Evolutionary conservation across 2,113 vertebrate genomes (phyloP).

Genomic region (Melanotaenia duboulayi): DNA sequence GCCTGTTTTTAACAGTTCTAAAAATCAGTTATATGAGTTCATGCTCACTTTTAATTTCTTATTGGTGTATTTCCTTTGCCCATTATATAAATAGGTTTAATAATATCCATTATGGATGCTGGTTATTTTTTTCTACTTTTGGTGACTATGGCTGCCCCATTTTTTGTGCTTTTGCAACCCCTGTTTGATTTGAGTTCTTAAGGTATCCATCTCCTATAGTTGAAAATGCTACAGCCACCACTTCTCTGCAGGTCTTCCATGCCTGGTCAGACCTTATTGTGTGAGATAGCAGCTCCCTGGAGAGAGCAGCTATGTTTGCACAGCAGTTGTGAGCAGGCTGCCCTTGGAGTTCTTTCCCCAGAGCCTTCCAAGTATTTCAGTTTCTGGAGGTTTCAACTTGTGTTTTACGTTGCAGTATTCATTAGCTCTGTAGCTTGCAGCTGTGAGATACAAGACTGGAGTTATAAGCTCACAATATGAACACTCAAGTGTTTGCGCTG

Average conservation of each 20-base stretch:
- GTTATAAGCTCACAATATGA: slow-evolving; percentile 31
- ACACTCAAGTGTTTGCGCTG: slow-evolving; percentile 39
- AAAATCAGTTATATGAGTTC: too few relatives aligned
- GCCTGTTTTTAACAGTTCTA: not conserved
- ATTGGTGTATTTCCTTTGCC: too few relatives aligned
- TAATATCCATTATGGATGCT: too few relatives aligned
- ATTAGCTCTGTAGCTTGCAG: slow-evolving; percentile 44
- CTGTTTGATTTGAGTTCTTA: slow-evolving; percentile 12
- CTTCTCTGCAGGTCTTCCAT: slow-evolving; percentile 34
- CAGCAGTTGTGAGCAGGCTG: slow-evolving; percentile 40
- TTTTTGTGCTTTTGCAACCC: slow-evolving; percentile 1
- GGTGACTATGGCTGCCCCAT: not conserved
- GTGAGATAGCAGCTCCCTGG: slow-evolving; percentile 40
- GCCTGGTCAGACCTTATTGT: slow-evolving; percentile 49
- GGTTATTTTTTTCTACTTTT: not conserved
- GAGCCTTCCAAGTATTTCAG: slow-evolving; percentile 32
- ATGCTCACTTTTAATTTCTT: too few relatives aligned
- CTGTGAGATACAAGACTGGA: slow-evolving; percentile 21
- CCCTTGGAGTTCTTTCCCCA: slow-evolving; percentile 44
- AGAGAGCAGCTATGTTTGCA: slow-evolving; percentile 37
- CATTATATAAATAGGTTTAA: too few relatives aligned
- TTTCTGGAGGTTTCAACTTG: slow-evolving; percentile 48
- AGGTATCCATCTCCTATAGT: not conserved
- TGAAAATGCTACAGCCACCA: not conserved
- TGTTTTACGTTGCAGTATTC: slow-evolving; percentile 46